Evolutionary conservation across 2,797 vertebrate genomes (phyloP), one percentile per base, ranked within the genome.

Genomic region (Pseudomugil tenellus): DNA sequence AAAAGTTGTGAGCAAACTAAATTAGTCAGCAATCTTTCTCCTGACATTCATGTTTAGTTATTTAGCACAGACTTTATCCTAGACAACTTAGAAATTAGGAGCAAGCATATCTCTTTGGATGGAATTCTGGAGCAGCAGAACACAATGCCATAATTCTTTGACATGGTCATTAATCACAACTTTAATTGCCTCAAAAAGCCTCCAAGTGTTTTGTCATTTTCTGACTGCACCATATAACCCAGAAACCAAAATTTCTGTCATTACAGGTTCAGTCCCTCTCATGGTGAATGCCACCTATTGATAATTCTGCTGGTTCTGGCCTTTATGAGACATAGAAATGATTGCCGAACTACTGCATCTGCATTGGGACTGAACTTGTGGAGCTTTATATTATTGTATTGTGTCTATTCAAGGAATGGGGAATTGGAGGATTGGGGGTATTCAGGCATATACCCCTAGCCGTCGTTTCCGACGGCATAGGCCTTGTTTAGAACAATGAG

Each of bases 191-290:
- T 52, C 32, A 70, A 72, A 79, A 76, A 78, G 2, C 51, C 0
- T 17, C 17, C 25, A n/a, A 77, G 63, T 58, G 61, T 71, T 79
- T 67, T 65, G 10, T 70, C 17, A 58, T 68, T 72, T 63, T 34
- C 8, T 13, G 54, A 49, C 54, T 66, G 35, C 23, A 37, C 52
- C 51, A 56, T 35, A 31, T 79, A 72, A 83, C 77, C 75, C 70
- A 83, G 62, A 87, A 84, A 81, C 69, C 63, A 72, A 81, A 48
- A 73, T 76, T 55, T 31, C 16, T 60, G 17, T 34, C 14, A 14
- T 57, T 8, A 62, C 56, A 23, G 34, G n/a, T 72, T 67, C 23
- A 63, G 43, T 55, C 62, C 29, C 21, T 28, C 6, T 26, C 14
- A 26, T 55, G 19, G 58, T n/a, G 35, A 16, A 21, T 29, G 25